Percentiles rank a stretch among this genome's conserved stretches.
Conservation (phyloP, 2,888 invertebrate genomes). For the Blastobasis adustella region DNA sequence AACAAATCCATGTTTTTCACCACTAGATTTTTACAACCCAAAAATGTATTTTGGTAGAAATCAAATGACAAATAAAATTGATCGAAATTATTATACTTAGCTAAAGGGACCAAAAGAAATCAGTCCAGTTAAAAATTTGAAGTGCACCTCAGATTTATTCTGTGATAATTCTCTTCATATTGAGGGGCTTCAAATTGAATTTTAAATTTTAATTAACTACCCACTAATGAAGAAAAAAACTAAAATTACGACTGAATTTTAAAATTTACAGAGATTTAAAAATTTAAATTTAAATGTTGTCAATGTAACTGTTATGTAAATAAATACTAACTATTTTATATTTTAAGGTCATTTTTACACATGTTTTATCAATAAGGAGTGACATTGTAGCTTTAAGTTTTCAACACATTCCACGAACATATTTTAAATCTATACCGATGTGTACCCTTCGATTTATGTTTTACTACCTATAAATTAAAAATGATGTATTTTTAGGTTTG, state of each 20-base stretch:
- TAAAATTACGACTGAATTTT: conserved; percentile 6
- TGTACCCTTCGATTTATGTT: conserved; percentile 22
- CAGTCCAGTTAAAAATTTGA: conserved; percentile 39
- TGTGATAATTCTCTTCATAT: conserved; percentile 71
- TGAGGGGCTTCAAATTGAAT: conserved; percentile 64
- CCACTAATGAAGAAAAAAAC: not conserved
- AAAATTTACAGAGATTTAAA: not conserved
- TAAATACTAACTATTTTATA: conserved; percentile 21
- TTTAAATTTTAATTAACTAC: no score
- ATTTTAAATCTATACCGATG: conserved; percentile 40
- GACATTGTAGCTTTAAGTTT: conserved; percentile 55
- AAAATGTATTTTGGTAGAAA: conserved; percentile 27
- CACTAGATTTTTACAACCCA: conserved; percentile 29
- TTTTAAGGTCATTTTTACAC: conserved; percentile 15
- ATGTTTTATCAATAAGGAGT: conserved; percentile 29
- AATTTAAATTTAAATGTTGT: no score
- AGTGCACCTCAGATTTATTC: conserved; percentile 65
- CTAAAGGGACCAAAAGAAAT: conserved; percentile 26
- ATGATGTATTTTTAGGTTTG: conserved; percentile 31
- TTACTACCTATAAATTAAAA: conserved; percentile 8
- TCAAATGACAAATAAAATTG: conserved; percentile 15
- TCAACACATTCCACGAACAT: conserved; percentile 56
- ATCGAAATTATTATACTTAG: conserved; percentile 20
- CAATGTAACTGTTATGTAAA: conserved; percentile 27
- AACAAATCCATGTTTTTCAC: conserved; percentile 18